Conservation (phyloP, 1,140 invertebrate genomes). For the Tetramorium alpestre region DNA sequence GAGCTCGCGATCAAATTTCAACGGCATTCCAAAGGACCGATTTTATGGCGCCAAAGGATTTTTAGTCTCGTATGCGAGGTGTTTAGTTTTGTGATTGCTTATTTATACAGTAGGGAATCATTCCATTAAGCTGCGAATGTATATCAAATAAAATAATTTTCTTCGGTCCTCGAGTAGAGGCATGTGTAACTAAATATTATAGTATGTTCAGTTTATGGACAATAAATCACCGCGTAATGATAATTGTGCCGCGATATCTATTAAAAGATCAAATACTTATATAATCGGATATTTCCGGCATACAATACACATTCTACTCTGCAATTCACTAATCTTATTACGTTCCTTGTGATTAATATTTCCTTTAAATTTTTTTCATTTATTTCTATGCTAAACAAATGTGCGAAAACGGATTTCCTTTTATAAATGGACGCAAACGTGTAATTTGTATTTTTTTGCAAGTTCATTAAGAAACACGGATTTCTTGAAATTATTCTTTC, state of each 20-base stretch:
- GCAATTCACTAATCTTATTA: constrained; percentile 15
- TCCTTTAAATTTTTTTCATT: not conserved
- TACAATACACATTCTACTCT: not conserved
- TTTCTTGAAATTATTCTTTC: not conserved
- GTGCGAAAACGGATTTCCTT: constrained; percentile 7
- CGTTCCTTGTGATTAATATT: constrained; percentile 18
- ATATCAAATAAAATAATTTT: constrained; percentile 21
- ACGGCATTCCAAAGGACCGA: constrained; percentile 70
- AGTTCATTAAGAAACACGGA: not conserved
- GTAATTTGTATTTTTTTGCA: not conserved
- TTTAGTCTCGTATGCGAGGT: constrained; percentile 57
- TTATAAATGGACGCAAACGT: not conserved
- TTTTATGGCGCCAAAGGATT: constrained; percentile 60
- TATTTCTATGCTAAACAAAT: not conserved
- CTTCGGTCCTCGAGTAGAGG: not conserved
- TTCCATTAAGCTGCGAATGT: not conserved
- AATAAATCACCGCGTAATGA: constrained; percentile 36
- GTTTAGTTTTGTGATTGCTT: constrained; percentile 1
- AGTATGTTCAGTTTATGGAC: not conserved
- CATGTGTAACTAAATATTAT: constrained; percentile 30
- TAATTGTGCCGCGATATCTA: constrained; percentile 14
- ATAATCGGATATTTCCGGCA: constrained; percentile 31
- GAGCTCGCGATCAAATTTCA: constrained; percentile 80
- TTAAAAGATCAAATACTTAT: constrained; percentile 6
- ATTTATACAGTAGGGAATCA: not conserved